Conservation (phyloP, 2,888 invertebrate species). For the Drosophila anceps region DNA sequence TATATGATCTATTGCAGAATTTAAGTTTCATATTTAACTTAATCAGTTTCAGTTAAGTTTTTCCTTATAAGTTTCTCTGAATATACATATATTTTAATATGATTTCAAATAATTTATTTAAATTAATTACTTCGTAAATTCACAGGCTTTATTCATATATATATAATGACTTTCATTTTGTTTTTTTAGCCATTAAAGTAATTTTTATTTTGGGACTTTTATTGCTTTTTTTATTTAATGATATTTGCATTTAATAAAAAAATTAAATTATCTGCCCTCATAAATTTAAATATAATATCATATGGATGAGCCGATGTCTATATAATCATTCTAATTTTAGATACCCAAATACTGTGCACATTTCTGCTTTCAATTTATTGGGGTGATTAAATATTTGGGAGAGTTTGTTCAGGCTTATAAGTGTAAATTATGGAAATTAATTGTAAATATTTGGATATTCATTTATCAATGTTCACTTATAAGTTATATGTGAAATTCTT, state of each 20-base stretch:
- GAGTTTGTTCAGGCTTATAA: background rate
- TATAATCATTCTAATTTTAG: conserved; percentile 15
- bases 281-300: conserved; percentile 14
- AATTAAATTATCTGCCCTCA: background rate
- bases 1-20: too few species aligned
- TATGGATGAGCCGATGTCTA: background rate
- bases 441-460: background rate
- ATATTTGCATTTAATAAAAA: background rate
- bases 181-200: background rate
- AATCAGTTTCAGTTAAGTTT: background rate
- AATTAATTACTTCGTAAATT: background rate
- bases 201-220: background rate
- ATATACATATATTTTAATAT: background rate
- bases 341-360: background rate
- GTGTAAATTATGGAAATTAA: background rate
- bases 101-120: too few species aligned
- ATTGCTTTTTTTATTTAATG: background rate
- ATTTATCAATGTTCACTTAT: too few species aligned
- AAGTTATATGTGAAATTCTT: too few species aligned
- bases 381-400: background rate
- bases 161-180: background rate
- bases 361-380: conserved; percentile 8
- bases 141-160: background rate
- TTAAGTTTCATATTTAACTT: too few species aligned
- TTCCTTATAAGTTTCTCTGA: background rate